A percentile compares a stretch with the other conserved stretches of the same genome.
These are phyloP conservation scores for Ameiurus melas DNA, from an alignment of 2,113 vertebrate genomes.

Conservation along the genomic window DNA sequence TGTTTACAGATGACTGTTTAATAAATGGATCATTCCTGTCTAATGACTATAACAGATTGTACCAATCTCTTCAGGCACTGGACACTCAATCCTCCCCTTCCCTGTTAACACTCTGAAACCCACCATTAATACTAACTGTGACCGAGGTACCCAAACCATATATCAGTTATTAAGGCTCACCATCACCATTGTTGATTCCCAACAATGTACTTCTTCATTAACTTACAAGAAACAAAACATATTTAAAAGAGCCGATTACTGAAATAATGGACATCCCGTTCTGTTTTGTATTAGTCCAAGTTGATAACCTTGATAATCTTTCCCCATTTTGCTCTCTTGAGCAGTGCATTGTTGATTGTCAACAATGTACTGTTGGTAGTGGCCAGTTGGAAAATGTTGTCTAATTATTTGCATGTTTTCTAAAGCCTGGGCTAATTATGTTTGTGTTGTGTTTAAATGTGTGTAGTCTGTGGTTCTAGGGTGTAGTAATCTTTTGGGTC, in stretches of 20 bases:
- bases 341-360: slow-evolving; percentile 92
- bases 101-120: slow-evolving; percentile 85
- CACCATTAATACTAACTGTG: slow-evolving; percentile 87
- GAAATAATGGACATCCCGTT: slow-evolving; percentile 18
- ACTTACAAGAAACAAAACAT: slow-evolving; percentile 52
- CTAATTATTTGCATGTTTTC: slow-evolving; percentile 70
- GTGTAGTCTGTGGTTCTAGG: slow-evolving; percentile 46
- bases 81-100: slow-evolving; percentile 83
- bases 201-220: slow-evolving; percentile 82
- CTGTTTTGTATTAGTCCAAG: slow-evolving; percentile 23
- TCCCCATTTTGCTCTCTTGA: slow-evolving; percentile 80
- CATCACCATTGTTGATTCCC: slow-evolving; percentile 84
- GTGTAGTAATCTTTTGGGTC: slow-evolving; percentile 54
- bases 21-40: slow-evolving; percentile 52
- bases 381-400: slow-evolving; percentile 67
- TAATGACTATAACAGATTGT: slow-evolving; percentile 71
- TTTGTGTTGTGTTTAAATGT: slow-evolving; percentile 23
- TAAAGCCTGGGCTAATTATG: slow-evolving; percentile 1
- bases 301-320: slow-evolving; percentile 53
- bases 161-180: slow-evolving; percentile 71
- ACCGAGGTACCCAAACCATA: slow-evolving; percentile 81
- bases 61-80: slow-evolving; percentile 86
- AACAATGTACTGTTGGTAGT: slow-evolving; percentile 94
- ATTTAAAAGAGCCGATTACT: slow-evolving; percentile 50
- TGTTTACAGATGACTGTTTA: slow-evolving; percentile 2